Evolutionary conservation across 2,888 invertebrate species (phyloP), one percentile per base, ranked within the genome.

Genomic region (Pristionchus exspectatus): DNA sequence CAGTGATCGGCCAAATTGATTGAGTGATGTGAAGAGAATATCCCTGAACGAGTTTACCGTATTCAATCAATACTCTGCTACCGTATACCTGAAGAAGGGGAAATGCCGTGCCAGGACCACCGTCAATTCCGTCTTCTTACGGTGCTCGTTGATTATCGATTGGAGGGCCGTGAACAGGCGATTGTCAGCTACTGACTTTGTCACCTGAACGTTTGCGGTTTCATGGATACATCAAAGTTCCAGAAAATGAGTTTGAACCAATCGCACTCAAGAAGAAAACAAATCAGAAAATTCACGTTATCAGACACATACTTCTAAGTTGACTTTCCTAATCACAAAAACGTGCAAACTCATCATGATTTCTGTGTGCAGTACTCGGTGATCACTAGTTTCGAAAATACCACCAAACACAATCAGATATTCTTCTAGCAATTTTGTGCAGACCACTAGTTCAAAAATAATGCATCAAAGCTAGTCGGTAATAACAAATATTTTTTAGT

Each of bases 1-100:
- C 18, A 94, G 91, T 16, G 92, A 93, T 24, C 93, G 90, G 0
- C 93, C 93, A 86, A 93, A 94, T 0, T 91, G 89, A 74, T 94
- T 93, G 77, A 94, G 88, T 3, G 94, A 92, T 4, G 93, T 92
- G 90, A 94, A 94, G 84, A 92, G 92, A 83, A 94, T 92, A 90
- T 94, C 94, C 89, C 94, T 94, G 91, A 85, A 93, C 50, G 7
- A 27, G n/a, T 2, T 54, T 54, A 81, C 81, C 44, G 81, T 81
- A 81, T 16, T 50, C 81, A 24, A 81, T 18, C 44, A 14, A 66
- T 87, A 44, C 12, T 50, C 38, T 50, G 27, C 33, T 88, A 74
- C 54, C 38, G 63, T 63, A 88, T 85, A 94, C 94, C 94, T 90
- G 90, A 94, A 94, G 72, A 94, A 91, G 10, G 94, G 94, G 63